Conservation (phyloP, 2,797 vertebrate genomes). For the Australoheros facetus region DNA sequence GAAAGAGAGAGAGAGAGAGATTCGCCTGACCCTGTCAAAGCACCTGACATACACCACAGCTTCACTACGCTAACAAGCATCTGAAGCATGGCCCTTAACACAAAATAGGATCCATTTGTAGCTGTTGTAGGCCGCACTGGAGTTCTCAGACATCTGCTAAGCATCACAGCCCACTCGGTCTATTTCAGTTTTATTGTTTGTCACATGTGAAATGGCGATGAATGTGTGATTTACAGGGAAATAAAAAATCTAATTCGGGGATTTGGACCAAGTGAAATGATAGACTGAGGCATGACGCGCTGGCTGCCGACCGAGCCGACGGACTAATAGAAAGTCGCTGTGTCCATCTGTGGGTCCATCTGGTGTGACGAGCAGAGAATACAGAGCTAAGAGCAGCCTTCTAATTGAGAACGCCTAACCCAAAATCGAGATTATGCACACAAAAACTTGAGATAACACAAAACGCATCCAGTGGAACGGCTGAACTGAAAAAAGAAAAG, state of each 20-base stretch:
- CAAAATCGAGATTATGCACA: slow-evolving; percentile 46
- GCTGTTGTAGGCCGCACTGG: slow-evolving; percentile 6
- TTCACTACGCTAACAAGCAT: slow-evolving; percentile 64
- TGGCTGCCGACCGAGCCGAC: slow-evolving; percentile 65
- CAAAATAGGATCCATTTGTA: slow-evolving; percentile 44
- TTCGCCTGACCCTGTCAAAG: slow-evolving; percentile 58
- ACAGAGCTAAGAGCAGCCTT: slow-evolving; percentile 41
- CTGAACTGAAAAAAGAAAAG: slow-evolving; percentile 11
- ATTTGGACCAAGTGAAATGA: slow-evolving; percentile 64
- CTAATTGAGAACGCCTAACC: slow-evolving; percentile 45
- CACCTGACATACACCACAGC: slow-evolving; percentile 44
- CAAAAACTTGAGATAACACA: slow-evolving; percentile 26
- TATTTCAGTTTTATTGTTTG: slow-evolving; percentile 52
- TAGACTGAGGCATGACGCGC: slow-evolving; percentile 67
- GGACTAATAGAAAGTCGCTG: slow-evolving; percentile 66
- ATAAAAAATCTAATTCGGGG: slow-evolving; percentile 65
- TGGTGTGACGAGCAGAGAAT: slow-evolving; percentile 62
- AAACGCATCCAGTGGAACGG: neutral
- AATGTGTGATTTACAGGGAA: slow-evolving; percentile 67
- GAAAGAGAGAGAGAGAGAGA: slow-evolving; percentile 22
- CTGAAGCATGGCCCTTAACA: slow-evolving; percentile 45
- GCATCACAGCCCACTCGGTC: slow-evolving; percentile 11
- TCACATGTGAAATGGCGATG: slow-evolving; percentile 48
- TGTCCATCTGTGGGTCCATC: slow-evolving; percentile 84
- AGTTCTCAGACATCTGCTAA: slow-evolving; percentile 54